A percentile compares a stretch with the other conserved stretches of the same genome.
Conservation (phyloP, 2,888 invertebrate species). For the Sepiola atlantica region DNA sequence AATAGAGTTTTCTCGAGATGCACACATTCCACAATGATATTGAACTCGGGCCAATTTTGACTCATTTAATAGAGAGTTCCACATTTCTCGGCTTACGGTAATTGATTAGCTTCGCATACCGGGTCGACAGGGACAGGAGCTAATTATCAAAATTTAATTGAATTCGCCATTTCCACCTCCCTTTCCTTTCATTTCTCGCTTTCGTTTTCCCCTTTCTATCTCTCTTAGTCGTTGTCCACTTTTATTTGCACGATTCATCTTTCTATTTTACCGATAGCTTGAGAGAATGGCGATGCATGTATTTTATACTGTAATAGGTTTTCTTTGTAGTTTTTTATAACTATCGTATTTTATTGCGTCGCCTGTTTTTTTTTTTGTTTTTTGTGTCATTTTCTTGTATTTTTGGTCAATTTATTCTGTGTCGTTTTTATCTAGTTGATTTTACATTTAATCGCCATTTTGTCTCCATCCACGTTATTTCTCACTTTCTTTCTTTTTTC, state of each 20-base stretch:
- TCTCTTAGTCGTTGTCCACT: background rate
- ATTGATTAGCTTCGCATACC: slow-evolving; percentile 4
- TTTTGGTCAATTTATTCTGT: too few species aligned
- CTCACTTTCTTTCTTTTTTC: background rate
- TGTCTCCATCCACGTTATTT: too few species aligned
- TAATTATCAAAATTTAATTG: slow-evolving; percentile 32
- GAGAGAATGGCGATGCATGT: background rate
- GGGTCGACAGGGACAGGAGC: slow-evolving; percentile 32
- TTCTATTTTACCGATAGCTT: background rate
- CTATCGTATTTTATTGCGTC: background rate
- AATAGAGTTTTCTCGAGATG: background rate
- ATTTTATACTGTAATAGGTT: background rate
- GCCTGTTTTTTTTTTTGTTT: background rate
- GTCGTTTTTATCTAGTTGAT: too few species aligned
- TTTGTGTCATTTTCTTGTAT: too few species aligned
- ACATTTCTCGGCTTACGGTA: background rate
- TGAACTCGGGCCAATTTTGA: background rate
- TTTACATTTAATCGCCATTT: background rate
- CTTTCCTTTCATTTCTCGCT: background rate
- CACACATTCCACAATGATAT: background rate
- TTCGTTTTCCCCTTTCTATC: background rate
- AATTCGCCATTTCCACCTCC: background rate
- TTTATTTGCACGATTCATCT: background rate
- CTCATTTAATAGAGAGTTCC: slow-evolving; percentile 20
- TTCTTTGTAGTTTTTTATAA: background rate